Percentiles rank a stretch among this genome's conserved stretches.
Conservation (phyloP, 1,140 invertebrate genomes). For the Drosophila baimaii region DNA sequence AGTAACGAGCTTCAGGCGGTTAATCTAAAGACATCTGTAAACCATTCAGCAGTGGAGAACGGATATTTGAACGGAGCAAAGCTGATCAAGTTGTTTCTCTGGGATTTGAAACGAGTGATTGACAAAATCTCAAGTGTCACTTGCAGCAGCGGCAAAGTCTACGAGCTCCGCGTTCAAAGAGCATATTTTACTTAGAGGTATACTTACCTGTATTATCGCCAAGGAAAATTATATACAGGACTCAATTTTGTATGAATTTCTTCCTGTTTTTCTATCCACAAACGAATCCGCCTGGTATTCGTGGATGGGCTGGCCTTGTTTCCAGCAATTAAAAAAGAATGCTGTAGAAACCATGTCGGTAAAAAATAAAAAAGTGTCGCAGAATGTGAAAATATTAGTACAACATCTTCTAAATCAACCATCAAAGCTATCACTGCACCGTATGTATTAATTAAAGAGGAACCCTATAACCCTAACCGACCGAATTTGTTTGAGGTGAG, state of each 20-base stretch:
- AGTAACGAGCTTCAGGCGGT: too few relatives aligned
- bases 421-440: fast-evolving
- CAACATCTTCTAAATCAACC: background rate
- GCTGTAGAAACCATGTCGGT: too few relatives aligned
- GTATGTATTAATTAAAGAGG: too few relatives aligned
- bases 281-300: too few relatives aligned
- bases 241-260: background rate
- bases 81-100: background rate
- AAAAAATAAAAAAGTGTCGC: background rate
- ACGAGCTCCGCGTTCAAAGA: background rate
- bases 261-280: background rate
- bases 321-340: too few relatives aligned
- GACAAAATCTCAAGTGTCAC: background rate
- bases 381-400: background rate
- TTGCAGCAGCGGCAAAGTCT: slow-evolving; percentile 2
- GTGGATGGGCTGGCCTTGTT: too few relatives aligned
- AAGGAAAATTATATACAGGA: background rate
- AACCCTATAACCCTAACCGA: too few relatives aligned
- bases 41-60: slow-evolving; percentile 10
- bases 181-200: background rate
- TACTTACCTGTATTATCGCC: background rate
- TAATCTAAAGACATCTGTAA: slow-evolving; percentile 9
- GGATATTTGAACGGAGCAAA: slow-evolving; percentile 4
- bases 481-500: slow-evolving; percentile 5
- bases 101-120: slow-evolving; percentile 1